Evolutionary conservation across 2,113 vertebrate genomes (phyloP), one percentile per base, ranked within the genome.

Genomic region (Neolamprologus falcicula): DNA sequence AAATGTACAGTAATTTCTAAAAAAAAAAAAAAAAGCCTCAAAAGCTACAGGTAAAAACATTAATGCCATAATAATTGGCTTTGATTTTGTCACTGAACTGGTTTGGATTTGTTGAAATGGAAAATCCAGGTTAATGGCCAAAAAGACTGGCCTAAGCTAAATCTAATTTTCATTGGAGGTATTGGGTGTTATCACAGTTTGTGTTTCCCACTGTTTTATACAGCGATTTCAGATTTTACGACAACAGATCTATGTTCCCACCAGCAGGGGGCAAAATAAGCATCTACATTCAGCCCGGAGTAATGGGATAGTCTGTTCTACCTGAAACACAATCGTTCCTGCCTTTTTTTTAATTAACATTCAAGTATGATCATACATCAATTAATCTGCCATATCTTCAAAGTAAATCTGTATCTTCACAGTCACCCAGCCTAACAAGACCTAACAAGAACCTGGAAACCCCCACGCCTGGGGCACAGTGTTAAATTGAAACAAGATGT

Each of bases 211-310:
- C 5, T 73, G 40, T 47, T 47, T 47, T 47, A 47, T 47, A 1
- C 4, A 28, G 2, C 0, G 14, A 28, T 47, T 76, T 76, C 21
- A 76, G 42, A 7, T 28, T 47, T 26, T 6, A 76, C 6, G 2
- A 50, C 14, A 50, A 17, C 42, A 47, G 19, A 9, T 90, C 42
- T 24, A 13, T 7, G 3, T 42, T 78, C 28, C 42, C 37, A 88
- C 93, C 96, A 94, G 19, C 92, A 94, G 94, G 86, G 93, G 90
- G 91, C 87, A 88, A 76, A 92, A 83, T 79, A 80, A 82, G 31
- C 76, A 40, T 80, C 52, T 5, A 87, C 10, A 89, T 33, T 81
- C 31, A 33, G 8, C 40, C 11, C 4, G 3, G 45, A n/a, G 3
- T 8, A 16, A 85, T 24, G 10, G 76, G 35, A 52, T 45, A 7